Evolutionary conservation across 2,888 invertebrate genomes (phyloP).

Genomic region (Pegoplata infirma): DNA sequence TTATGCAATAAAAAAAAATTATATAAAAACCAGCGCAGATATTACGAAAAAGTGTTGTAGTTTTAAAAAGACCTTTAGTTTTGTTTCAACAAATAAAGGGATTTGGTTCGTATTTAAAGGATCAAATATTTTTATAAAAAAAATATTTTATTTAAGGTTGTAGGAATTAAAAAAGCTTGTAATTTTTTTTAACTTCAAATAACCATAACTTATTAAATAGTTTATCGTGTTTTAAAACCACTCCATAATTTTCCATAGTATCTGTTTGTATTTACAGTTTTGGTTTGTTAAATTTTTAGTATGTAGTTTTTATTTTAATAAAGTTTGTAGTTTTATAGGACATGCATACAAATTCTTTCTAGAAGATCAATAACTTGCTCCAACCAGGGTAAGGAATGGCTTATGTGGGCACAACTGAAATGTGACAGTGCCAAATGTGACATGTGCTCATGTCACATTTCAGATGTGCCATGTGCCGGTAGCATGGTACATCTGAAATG

Average conservation of each 20-base stretch:
- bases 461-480: too few relatives aligned
- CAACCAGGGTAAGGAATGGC: too few relatives aligned
- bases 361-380: not conserved
- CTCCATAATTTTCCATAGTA: too few relatives aligned
- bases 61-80: too few relatives aligned
- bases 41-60: too few relatives aligned
- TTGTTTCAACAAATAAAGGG: not conserved
- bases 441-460: too few relatives aligned
- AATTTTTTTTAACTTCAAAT: not conserved
- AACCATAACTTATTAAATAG: not conserved
- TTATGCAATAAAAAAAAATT: not conserved
- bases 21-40: not conserved
- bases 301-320: not conserved
- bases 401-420: too few relatives aligned
- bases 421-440: too few relatives aligned
- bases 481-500: too few relatives aligned
- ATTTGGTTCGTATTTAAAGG: not conserved
- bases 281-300: not conserved
- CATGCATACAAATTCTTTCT: not conserved
- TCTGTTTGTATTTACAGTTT: not conserved
- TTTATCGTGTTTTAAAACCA: not conserved
- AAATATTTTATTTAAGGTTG: not conserved
- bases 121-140: not conserved
- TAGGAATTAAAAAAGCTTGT: conserved; percentile 26
- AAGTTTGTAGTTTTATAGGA: not conserved